A percentile compares a stretch with the other conserved stretches of the same genome.
Conservation (phyloP, 2,888 invertebrate genomes). For the Chloroclysta siterata region DNA sequence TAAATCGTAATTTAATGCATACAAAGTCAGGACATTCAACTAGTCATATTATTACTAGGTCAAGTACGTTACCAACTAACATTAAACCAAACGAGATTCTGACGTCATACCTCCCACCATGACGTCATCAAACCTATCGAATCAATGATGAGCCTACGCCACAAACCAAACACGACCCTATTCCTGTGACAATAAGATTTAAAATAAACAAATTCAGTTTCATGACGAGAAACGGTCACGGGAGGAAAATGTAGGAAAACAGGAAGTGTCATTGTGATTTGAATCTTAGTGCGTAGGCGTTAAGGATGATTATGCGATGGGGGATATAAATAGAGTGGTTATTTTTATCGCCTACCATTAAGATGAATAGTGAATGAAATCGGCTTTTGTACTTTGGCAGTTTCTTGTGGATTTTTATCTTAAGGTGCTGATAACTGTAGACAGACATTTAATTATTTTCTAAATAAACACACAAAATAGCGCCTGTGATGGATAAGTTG, state of each 20-base stretch:
- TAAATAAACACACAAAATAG: too few relatives aligned
- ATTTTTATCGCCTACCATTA: conserved; percentile 10
- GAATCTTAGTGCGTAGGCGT: conserved; percentile 7
- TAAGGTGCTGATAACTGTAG: too few relatives aligned
- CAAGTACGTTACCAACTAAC: background rate
- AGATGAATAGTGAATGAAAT: conserved; percentile 12
- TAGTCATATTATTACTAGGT: background rate
- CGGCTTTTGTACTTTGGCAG: conserved; percentile 6
- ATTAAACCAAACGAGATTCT: background rate
- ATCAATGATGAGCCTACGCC: conserved; percentile 6
- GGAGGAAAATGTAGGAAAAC: conserved; percentile 2
- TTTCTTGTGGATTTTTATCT: conserved; percentile 7
- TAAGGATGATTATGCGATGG: conserved; percentile 2
- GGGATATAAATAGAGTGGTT: conserved; percentile 10
- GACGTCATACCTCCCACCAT: conserved; percentile 9
- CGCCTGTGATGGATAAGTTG: too few relatives aligned
- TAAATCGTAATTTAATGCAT: too few relatives aligned
- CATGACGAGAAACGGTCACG: conserved; percentile 12
- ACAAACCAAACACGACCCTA: conserved; percentile 4
- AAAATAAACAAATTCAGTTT: conserved; percentile 3
- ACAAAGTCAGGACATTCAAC: background rate
- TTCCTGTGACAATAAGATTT: background rate
- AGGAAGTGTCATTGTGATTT: conserved; percentile 3
- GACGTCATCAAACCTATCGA: conserved; percentile 17
- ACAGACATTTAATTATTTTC: too few relatives aligned